Conservation (phyloP, 2,113 vertebrate species). For the Siniperca chuatsi region DNA sequence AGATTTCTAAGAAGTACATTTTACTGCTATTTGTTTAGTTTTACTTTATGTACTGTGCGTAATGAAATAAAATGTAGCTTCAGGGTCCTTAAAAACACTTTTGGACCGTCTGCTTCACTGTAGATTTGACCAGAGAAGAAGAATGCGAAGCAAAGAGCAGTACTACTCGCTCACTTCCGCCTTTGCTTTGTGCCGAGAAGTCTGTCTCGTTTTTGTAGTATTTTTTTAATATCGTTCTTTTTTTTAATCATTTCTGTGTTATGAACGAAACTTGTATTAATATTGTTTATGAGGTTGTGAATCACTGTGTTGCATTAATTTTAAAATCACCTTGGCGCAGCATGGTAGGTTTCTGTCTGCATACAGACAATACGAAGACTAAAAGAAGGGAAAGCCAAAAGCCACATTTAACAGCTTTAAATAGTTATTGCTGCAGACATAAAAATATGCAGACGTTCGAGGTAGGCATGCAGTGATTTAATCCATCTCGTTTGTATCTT, state of each 20-base stretch:
- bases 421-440: not conserved
- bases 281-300: not conserved
- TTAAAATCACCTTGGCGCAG: too few relatives aligned
- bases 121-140: constrained; percentile 17
- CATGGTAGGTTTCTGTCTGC: not conserved
- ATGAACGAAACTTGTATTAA: too few relatives aligned
- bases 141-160: not conserved
- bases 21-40: too few relatives aligned
- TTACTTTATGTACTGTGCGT: not conserved
- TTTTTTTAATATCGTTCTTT: not conserved
- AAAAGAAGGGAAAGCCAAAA: not conserved
- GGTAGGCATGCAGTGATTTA: not conserved
- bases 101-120: not conserved
- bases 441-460: not conserved
- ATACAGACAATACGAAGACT: not conserved
- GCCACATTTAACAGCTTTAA: not conserved
- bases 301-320: not conserved
- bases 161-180: not conserved
- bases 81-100: not conserved
- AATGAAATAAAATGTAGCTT: too few relatives aligned
- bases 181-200: not conserved
- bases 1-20: too few relatives aligned
- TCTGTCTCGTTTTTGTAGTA: not conserved
- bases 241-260: not conserved
- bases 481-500: not conserved